These are phyloP conservation scores for Sipha flava DNA, from an alignment of 1,140 invertebrate genomes.

Conservation along the genomic window DNA sequence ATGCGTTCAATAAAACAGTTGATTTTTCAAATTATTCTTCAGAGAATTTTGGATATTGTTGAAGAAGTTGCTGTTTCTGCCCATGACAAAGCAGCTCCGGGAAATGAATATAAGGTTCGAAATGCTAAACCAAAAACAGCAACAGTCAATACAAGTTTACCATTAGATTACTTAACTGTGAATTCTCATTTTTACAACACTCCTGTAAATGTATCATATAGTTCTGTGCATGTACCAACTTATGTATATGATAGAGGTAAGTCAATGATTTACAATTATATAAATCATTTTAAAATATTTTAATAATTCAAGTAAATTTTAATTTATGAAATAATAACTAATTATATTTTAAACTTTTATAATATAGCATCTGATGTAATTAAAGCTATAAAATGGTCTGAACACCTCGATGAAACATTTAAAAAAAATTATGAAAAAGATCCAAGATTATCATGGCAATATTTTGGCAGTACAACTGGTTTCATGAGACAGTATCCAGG, in stretches of 20 bases:
- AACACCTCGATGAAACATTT: conserved; percentile 78
- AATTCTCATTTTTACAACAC: conserved; percentile 72
- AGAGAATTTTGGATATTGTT: conserved; percentile 26
- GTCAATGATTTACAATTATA: background rate
- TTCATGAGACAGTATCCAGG: conserved; percentile 92
- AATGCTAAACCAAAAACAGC: background rate
- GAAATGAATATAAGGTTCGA: background rate
- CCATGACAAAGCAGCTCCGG: conserved; percentile 27
- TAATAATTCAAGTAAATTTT: too few species aligned
- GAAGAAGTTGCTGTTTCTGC: conserved; percentile 11
- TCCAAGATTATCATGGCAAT: conserved; percentile 89
- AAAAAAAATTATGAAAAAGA: conserved; percentile 77
- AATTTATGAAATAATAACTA: too few species aligned
- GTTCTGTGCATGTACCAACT: conserved; percentile 89
- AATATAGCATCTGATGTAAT: conserved; percentile 47
- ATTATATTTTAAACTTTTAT: conserved; percentile 20
- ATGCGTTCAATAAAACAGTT: too few species aligned
- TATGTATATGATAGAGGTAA: conserved; percentile 87
- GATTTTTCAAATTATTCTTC: background rate
- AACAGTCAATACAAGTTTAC: background rate
- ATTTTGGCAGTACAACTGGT: conserved; percentile 89
- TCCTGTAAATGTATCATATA: conserved; percentile 71
- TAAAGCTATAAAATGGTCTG: conserved; percentile 63
- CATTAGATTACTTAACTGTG: conserved; percentile 42
- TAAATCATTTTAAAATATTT: background rate